These are phyloP conservation scores for Melitaea athalia DNA, from an alignment of 2,888 invertebrate genomes.

Conservation along the genomic window DNA sequence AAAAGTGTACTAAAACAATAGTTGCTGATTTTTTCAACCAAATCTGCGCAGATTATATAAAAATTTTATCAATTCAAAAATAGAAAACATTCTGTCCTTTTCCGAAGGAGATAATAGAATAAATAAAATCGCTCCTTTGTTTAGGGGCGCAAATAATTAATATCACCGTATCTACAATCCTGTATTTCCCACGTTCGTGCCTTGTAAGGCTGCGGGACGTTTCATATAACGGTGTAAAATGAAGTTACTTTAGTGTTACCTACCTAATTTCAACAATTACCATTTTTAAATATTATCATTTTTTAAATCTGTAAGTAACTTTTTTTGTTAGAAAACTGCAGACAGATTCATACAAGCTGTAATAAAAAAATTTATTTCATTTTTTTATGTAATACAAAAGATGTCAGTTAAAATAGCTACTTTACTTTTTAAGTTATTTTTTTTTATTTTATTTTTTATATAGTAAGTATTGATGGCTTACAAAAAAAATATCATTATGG, in stretches of 20 bases:
- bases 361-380: too few relatives aligned
- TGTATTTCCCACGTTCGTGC: slow-evolving; percentile 40
- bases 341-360: too few relatives aligned
- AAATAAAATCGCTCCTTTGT: slow-evolving; percentile 41
- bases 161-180: slow-evolving; percentile 39
- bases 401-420: too few relatives aligned
- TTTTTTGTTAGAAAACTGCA: too few relatives aligned
- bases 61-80: slow-evolving; percentile 1
- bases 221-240: slow-evolving; percentile 24
- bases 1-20: neutral
- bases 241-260: neutral
- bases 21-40: neutral
- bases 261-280: too few relatives aligned
- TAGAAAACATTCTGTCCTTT: slow-evolving; percentile 19
- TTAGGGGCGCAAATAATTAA: slow-evolving; percentile 42
- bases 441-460: too few relatives aligned
- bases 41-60: neutral
- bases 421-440: too few relatives aligned
- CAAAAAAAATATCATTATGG: too few relatives aligned
- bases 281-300: too few relatives aligned
- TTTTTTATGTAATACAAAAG: too few relatives aligned
- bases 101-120: slow-evolving; percentile 32
- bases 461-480: too few relatives aligned
- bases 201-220: slow-evolving; percentile 33
- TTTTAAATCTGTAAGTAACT: too few relatives aligned